Base-by-base conservation (phyloP, 2,113 vertebrate genomes). In the Okapia johnstoni region DNA sequence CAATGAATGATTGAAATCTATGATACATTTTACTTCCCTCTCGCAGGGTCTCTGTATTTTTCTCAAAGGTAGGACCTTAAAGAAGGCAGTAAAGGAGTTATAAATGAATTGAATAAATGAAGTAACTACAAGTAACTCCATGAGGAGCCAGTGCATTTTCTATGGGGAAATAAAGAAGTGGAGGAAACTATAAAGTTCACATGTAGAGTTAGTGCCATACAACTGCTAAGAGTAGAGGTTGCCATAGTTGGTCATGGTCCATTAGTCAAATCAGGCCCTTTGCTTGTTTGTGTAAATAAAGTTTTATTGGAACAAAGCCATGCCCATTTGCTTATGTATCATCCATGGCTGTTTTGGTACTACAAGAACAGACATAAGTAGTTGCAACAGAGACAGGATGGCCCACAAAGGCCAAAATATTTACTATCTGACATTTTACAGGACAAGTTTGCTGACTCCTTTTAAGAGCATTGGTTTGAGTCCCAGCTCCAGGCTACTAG, bases 271-370 rank as follows among this genome's bases (percentile, higher is more conserved):
- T 52, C 50, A 16, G 50, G 36, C 50, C 50, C 55, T 76, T 30
- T 48, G 6, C 16, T 76, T 40, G n/a, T 90, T 52, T 77, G 28
- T 87, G 3, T 84, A 80, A 96, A 81, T 97, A 85, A 97, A 92
- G 93, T 94, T 96, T 94, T 96, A 94, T 61, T 77, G 54, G 60
- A 28, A 91, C 52, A 58, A 79, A 96, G 8, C 21, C 81, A 21
- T 9, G 13, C 52, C 23, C 52, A 14, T n/a, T 91, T 79, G 57
- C 40, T 73, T 91, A 36, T 43, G 19, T 55, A 40, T 88, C 26
- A 8, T 58, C 48, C 10, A 1, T 28, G 63, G n/a, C 79, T 93
- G 61, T 50, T 54, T 92, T 93, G 57, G 13, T 25, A 79, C 58
- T 81, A 50, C 13, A 84, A 81, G 33, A 73, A 73, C 63, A 86